Base-by-base conservation (phyloP, 2,888 invertebrate species). In the Myathropa florea region DNA sequence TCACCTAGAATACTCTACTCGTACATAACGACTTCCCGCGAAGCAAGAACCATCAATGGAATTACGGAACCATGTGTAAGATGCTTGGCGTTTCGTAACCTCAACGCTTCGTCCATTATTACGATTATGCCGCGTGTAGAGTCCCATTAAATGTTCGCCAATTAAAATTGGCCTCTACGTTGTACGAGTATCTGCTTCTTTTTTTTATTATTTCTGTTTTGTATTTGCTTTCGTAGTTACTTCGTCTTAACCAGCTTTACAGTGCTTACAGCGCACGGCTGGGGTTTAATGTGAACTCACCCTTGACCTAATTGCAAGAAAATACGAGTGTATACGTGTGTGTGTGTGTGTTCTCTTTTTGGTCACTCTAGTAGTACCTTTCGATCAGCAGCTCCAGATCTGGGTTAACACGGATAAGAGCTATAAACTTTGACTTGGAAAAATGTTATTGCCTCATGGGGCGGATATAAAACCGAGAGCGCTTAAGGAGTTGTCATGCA, bases 131-230 rank as follows among this genome's bases (percentile, higher is more conserved):
- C 18, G 28, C 46, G 26, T 64, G 23, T 39, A 14, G 14, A 10
- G 59, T 79, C 53, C 60, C 75, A 83, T 83, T 59, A 64, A 84
- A 67, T 81, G 60, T 24, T 57, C 71, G 76, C 76, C 63, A 85
- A 85, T 85, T 85, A 85, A 85, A 81, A 76, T 67, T 85, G 81
- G 68, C 84, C 84, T 85, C 77, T 85, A 18, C 71, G 59, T 61
- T 30, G 65, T 71, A 59, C 65, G 33, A 24, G 64, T 70, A 55
- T 67, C 64, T 21, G 53, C 24, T 60, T 76, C n/a, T 55, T 55
- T 4, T 4, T 68, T 63, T 39, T 28, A 24, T 70, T 55, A n/a
- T 83, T 65, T 46, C n/a, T 23, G 72, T 81, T 61, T 36, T 57
- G 28, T 46, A 18, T 46, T 46, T 46, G 46, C 46, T 18, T 46